phyloP scores from a whole-genome alignment of 2,113 vertebrate species.

The Odontophorus gujanensis region DNA sequence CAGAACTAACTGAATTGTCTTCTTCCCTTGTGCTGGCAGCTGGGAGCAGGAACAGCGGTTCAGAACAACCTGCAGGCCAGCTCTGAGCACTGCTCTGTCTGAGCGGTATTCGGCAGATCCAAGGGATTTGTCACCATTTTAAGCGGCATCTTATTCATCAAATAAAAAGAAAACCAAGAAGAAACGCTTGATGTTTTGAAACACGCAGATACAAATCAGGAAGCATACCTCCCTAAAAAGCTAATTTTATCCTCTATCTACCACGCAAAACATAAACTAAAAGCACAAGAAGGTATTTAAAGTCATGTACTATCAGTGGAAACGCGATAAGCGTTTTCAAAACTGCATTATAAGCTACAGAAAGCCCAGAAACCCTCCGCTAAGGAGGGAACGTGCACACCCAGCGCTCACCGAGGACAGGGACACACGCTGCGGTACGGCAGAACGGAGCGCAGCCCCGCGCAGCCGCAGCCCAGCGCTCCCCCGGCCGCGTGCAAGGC shows the following conservation, averaged over 20 bases:
- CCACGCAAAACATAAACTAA: neutral
- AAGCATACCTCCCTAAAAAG: neutral
- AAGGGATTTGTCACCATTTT: neutral
- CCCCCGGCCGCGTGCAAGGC: too few species aligned
- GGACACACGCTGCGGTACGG: neutral
- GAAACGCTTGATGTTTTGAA: neutral
- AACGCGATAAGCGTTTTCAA: neutral
- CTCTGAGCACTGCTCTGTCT: neutral
- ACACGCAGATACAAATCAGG: neutral
- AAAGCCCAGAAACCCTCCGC: neutral
- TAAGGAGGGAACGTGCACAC: neutral
- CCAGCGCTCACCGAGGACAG: rapidly evolving
- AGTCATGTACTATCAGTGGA: neutral
- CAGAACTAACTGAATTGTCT: neutral
- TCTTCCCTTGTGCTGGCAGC: too few species aligned
- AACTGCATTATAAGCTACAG: neutral
- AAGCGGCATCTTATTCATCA: neutral
- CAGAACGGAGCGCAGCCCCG: rapidly evolving
- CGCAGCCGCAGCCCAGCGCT: too few species aligned
- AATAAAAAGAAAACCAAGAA: neutral
- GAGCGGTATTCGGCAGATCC: neutral
- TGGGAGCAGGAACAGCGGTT: neutral
- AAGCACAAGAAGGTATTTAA: neutral
- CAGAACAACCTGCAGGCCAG: neutral
- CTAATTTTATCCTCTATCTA: neutral